Conservation (phyloP, 2,113 vertebrate species). For the Pardalotus punctatus region DNA sequence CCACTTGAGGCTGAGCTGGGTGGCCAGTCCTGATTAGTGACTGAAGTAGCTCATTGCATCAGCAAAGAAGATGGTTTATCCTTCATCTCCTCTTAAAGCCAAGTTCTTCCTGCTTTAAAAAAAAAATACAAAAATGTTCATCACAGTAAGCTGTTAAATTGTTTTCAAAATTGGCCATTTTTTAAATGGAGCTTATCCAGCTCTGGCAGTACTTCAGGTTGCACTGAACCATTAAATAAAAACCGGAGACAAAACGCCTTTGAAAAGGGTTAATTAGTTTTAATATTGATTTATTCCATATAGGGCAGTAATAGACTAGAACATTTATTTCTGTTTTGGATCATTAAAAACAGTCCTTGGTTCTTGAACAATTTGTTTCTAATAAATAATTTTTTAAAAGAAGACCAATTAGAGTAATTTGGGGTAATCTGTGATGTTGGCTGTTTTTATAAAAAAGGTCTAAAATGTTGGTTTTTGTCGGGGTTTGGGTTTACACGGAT, state of each 20-base stretch:
- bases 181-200: constrained; percentile 91
- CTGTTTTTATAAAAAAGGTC: neutral
- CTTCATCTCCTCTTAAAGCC: neutral
- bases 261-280: constrained; percentile 99
- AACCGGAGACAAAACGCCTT: constrained; percentile 86
- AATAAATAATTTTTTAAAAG: constrained; percentile 15
- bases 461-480: neutral
- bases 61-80: neutral
- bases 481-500: neutral
- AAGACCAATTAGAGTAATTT: constrained; percentile 35
- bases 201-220: constrained; percentile 86
- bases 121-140: constrained; percentile 26
- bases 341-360: constrained; percentile 73
- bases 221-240: constrained; percentile 96
- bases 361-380: constrained; percentile 62
- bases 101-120: neutral
- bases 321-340: constrained; percentile 77
- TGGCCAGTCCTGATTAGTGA: neutral
- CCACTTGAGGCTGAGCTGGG: neutral
- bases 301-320: constrained; percentile 83
- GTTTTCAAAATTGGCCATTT: constrained; percentile 86
- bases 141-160: constrained; percentile 79
- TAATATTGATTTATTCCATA: constrained; percentile 96
- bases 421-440: neutral
- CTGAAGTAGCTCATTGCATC: neutral